Conservation (phyloP, 2,888 invertebrate genomes). For the Phlogophora meticulosa region DNA sequence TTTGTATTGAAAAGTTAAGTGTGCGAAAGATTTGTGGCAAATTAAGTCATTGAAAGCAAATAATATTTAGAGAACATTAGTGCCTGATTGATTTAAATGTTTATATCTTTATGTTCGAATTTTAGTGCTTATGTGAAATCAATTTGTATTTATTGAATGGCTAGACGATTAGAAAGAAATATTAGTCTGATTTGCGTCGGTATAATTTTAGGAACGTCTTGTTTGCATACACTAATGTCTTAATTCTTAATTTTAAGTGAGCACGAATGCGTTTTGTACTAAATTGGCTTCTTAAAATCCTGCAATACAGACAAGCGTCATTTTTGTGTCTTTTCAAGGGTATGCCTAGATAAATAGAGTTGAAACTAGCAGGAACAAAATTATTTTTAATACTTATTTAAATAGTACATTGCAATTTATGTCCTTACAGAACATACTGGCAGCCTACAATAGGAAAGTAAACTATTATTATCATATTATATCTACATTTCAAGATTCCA, state of each 20-base stretch:
- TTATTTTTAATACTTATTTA: too few relatives aligned
- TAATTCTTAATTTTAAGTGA: neutral
- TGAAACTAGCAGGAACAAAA: too few relatives aligned
- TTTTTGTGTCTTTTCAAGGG: too few relatives aligned
- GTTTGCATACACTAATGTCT: neutral
- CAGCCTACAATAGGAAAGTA: too few relatives aligned
- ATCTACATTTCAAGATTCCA: too few relatives aligned
- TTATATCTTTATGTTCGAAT: constrained; percentile 34
- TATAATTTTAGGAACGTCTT: constrained; percentile 1
- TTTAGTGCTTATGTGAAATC: constrained; percentile 43
- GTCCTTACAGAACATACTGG: too few relatives aligned
- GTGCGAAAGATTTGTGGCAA: constrained; percentile 57
- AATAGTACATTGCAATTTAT: too few relatives aligned
- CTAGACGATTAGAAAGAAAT: constrained; percentile 32
- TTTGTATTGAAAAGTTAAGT: constrained; percentile 56
- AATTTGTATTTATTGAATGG: constrained; percentile 40
- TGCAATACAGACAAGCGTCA: too few relatives aligned
- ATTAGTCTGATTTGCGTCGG: constrained; percentile 3
- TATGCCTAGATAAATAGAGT: too few relatives aligned
- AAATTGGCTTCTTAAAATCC: neutral
- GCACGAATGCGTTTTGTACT: neutral
- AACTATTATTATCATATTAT: too few relatives aligned
- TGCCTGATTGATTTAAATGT: constrained; percentile 50
- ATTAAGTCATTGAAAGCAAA: constrained; percentile 46
- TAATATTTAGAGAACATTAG: constrained; percentile 54